A percentile compares a stretch with the other conserved stretches of the same genome.
Conservation (phyloP, 2,113 vertebrate genomes). For the Eptesicus fuscus region DNA sequence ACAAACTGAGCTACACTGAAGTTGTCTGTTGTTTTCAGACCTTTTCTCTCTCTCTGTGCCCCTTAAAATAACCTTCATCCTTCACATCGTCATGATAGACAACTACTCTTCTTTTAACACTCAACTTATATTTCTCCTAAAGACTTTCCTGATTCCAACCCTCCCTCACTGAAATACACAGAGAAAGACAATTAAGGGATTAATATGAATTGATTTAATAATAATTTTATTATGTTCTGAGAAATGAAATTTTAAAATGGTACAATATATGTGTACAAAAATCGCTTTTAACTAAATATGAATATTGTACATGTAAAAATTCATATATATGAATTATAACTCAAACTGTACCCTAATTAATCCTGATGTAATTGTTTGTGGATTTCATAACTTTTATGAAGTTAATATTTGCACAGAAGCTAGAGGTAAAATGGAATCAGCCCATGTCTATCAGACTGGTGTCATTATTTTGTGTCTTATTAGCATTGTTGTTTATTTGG, state of each 20-base stretch:
- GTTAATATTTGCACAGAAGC: neutral
- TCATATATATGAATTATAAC: neutral
- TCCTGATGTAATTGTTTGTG: neutral
- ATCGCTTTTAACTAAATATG: neutral
- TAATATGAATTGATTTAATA: neutral
- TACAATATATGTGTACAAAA: neutral
- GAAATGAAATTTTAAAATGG: neutral
- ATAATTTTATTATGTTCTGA: neutral
- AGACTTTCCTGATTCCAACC: neutral
- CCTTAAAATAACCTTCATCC: neutral
- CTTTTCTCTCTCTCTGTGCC: neutral
- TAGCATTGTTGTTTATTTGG: neutral
- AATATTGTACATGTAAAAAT: neutral
- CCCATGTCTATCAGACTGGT: neutral
- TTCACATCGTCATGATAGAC: neutral
- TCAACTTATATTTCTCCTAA: neutral
- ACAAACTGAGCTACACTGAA: neutral
- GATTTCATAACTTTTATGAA: neutral
- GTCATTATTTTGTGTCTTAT: neutral
- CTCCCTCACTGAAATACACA: neutral
- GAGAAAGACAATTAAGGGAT: neutral
- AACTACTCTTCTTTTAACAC: neutral
- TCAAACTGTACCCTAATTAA: neutral
- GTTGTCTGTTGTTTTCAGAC: neutral
- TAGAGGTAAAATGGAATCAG: neutral